Conservation (phyloP, 35 echinoderm and acorn worm species). For the Ophioderma brevispina region DNA sequence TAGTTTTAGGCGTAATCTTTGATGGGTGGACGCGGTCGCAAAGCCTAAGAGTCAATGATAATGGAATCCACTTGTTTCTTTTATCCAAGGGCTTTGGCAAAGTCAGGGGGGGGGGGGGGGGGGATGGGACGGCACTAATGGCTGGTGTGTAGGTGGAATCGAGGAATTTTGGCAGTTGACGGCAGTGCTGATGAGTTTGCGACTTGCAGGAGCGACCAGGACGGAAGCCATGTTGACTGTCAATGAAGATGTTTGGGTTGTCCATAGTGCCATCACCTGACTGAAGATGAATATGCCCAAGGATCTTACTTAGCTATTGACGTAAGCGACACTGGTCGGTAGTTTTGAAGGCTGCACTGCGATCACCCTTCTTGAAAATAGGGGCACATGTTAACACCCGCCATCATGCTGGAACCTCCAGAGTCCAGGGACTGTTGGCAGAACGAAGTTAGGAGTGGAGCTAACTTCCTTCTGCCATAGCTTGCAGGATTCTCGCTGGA, state of each 20-base stretch:
- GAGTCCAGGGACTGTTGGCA: slow-evolving; percentile 16
- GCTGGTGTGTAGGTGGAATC: no score
- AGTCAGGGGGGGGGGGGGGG: no score
- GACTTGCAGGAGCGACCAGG: slow-evolving; percentile 43
- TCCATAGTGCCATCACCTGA: slow-evolving; percentile 20
- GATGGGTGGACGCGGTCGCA: slow-evolving; percentile 18
- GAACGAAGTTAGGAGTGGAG: slow-evolving; percentile 5
- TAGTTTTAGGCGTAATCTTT: slow-evolving; percentile 27
- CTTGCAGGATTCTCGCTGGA: slow-evolving; percentile 28
- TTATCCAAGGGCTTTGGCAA: slow-evolving; percentile 35
- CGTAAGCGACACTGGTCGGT: slow-evolving; percentile 50
- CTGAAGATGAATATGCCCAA: slow-evolving; percentile 39
- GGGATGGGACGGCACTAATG: no score
- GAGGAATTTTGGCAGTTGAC: no score
- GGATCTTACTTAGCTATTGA: slow-evolving; percentile 46
- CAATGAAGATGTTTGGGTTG: slow-evolving; percentile 18
- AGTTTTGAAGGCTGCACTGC: slow-evolving; percentile 19
- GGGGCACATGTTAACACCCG: slow-evolving; percentile 28
- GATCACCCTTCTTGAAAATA: slow-evolving; percentile 46
- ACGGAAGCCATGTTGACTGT: slow-evolving; percentile 50
- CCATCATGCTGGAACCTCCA: slow-evolving; percentile 48
- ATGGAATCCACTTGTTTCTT: slow-evolving; percentile 13
- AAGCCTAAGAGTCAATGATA: slow-evolving; percentile 27
- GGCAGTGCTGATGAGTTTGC: slow-evolving; percentile 21
- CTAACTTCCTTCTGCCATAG: background rate